Base-by-base conservation (phyloP, 2,113 vertebrate species). In the Chauna torquata region DNA sequence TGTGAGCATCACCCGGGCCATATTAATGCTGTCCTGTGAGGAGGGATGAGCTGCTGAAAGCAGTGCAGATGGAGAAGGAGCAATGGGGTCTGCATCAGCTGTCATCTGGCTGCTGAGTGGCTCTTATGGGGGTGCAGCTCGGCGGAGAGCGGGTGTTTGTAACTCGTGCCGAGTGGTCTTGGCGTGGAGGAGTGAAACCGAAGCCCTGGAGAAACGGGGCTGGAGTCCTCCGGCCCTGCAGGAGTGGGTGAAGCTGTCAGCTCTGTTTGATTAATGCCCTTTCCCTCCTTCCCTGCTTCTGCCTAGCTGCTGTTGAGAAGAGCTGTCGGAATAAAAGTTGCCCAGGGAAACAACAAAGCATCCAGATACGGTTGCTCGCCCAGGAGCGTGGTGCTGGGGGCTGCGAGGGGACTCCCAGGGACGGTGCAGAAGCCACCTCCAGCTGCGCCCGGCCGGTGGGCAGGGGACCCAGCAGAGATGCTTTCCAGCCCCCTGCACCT, bases 1-100 rank as follows among this genome's bases (percentile, higher is more conserved):
- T 45, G 59, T 40, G 52, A 59, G 62, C 40, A 38, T 65, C 38
- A 9, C 45, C 28, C 0, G 0, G 18, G 15, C 40, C 8, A 1
- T 16, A 19, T 20, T 22, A 22, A 45, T 9, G 45, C 40, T 44
- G 50, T 47, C 19, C 61, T 13, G n/a, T 0, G 44, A 13, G 27
- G 7, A 74, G 34, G n/a, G 45, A 19, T n/a, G 38, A 71, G 34
- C 40, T 75, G 36, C 32, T 64, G 28, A 47, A 47, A 58, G 55
- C 32, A 7, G 0, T 4, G 64, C 82, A 64, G 59, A 7, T 45
- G 49, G 75, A 82, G 70, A 30, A 79, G 16, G 45, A 76, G 79
- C 7, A 3, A n/a, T 30, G 61, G 72, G 59, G 38, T 76, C 24
- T 58, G 28, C 16, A 4, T 36, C n/a, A 34, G 28, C 77, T 70